Evolutionary conservation across 1,140 invertebrate species (phyloP).

Genomic region (Tenebrio molitor): DNA sequence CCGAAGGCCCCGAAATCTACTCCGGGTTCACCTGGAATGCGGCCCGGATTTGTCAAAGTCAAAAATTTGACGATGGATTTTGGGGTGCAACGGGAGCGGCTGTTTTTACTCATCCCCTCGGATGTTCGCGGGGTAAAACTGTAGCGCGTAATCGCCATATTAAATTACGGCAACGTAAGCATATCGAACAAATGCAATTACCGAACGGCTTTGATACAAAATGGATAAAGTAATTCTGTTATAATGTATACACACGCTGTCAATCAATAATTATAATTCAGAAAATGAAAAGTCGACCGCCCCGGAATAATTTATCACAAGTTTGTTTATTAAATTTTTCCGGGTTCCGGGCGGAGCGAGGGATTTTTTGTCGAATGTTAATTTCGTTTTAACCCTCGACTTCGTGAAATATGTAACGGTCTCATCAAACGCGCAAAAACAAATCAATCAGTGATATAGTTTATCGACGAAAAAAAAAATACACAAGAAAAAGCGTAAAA

Average conservation of each 20-base stretch:
- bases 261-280: conserved; percentile 33
- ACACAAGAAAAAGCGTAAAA: conserved; percentile 4
- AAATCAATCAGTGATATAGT: conserved; percentile 36
- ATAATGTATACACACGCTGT: conserved; percentile 3
- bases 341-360: background rate
- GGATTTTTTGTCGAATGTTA: conserved; percentile 14
- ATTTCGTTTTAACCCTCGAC: conserved; percentile 31
- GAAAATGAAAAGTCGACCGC: conserved; percentile 30
- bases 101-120: too few relatives aligned
- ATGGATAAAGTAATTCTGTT: conserved; percentile 30
- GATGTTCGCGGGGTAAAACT: too few relatives aligned
- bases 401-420: conserved; percentile 32
- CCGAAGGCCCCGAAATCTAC: conserved; percentile 12
- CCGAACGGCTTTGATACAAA: conserved; percentile 19
- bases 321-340: conserved; percentile 32
- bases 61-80: conserved; percentile 3
- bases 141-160: background rate
- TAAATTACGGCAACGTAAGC: conserved; percentile 11
- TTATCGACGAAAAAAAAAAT: background rate
- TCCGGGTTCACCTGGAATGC: background rate
- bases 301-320: conserved; percentile 19
- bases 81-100: background rate
- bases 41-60: conserved; percentile 10
- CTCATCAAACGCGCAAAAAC: conserved; percentile 35
- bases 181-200: conserved; percentile 27